Percentiles rank a stretch among this genome's conserved stretches.
phyloP scores from a whole-genome alignment of 64 coral and sea anemone species.

The Hydrozoanthus tunicans region DNA sequence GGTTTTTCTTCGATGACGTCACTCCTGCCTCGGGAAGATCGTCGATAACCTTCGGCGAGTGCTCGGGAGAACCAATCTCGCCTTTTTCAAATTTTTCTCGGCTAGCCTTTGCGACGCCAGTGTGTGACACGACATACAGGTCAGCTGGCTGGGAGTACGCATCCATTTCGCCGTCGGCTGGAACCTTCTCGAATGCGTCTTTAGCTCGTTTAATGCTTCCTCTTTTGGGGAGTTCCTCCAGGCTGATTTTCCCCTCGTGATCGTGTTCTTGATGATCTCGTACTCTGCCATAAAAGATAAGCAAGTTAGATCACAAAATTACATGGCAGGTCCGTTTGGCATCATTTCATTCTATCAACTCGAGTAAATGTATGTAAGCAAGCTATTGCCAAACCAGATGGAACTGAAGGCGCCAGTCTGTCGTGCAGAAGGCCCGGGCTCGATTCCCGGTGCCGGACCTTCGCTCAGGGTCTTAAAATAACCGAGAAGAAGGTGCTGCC shows the following conservation, averaged over 20 bases:
- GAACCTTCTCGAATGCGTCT: constrained; percentile 25
- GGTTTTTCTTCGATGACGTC: constrained; percentile 36
- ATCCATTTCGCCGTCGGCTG: constrained; percentile 24
- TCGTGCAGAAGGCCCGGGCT: no score
- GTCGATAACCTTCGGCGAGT: constrained; percentile 39
- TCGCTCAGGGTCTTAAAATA: no score
- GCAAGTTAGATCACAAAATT: background rate
- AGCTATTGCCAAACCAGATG: no score
- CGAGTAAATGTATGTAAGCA: no score
- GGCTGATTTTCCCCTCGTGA: constrained; percentile 19
- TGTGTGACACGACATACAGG: constrained; percentile 43
- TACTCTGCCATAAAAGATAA: constrained; percentile 1
- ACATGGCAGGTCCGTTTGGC: background rate
- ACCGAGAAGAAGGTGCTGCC: no score
- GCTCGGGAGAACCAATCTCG: constrained; percentile 6
- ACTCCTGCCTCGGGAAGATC: constrained; percentile 36
- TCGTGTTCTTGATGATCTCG: constrained; percentile 42
- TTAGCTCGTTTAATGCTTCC: constrained; percentile 44
- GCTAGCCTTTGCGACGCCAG: constrained; percentile 33
- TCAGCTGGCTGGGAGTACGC: constrained; percentile 37
- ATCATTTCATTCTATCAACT: no score
- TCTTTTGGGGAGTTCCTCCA: constrained; percentile 28
- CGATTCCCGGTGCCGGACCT: no score
- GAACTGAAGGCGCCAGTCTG: no score
- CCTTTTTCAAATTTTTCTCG: constrained; percentile 45